These are phyloP conservation scores for Epsilonema sp. DNA, from an alignment of 2,888 invertebrate genomes.

Conservation along the genomic window DNA sequence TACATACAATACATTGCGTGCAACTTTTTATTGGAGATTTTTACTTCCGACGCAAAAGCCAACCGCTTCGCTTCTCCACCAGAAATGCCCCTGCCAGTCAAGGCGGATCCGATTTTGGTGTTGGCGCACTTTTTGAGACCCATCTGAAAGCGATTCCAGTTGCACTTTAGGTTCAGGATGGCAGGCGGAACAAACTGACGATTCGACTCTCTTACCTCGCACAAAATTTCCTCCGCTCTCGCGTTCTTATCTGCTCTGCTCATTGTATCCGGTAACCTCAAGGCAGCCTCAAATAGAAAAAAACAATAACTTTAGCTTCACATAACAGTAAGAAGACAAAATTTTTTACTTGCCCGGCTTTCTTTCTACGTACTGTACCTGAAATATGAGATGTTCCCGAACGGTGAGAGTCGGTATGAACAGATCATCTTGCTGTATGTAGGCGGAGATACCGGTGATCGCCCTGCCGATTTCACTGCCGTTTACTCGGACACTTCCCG, in stretches of 20 bases:
- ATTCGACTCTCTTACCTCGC: background rate
- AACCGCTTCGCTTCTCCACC: constrained; percentile 46
- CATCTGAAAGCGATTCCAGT: constrained; percentile 41
- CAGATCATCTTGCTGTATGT: constrained; percentile 27
- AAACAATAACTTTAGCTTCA: background rate
- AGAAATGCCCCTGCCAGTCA: constrained; percentile 60
- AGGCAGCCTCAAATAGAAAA: background rate
- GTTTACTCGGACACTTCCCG: constrained; percentile 22
- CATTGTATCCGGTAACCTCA: background rate
- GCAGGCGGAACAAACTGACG: too few relatives aligned
- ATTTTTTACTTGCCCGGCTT: background rate
- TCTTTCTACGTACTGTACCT: constrained; percentile 33
- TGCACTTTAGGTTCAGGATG: too few relatives aligned
- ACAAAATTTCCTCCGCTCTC: background rate
- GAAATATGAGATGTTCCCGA: constrained; percentile 23
- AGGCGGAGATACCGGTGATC: constrained; percentile 20
- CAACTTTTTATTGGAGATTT: too few relatives aligned
- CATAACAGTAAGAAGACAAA: background rate
- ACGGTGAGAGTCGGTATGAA: constrained; percentile 26
- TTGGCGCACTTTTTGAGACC: constrained; percentile 66
- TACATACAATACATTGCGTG: too few relatives aligned
- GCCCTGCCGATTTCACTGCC: constrained; percentile 13
- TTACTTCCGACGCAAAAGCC: constrained; percentile 72
- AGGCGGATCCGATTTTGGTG: constrained; percentile 65
- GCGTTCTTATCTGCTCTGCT: background rate